Percentiles rank a stretch among this genome's conserved stretches.
These are phyloP conservation scores for Zoanthus solanderi DNA, from an alignment of 92 coral and sea anemone species.

Conservation along the genomic window DNA sequence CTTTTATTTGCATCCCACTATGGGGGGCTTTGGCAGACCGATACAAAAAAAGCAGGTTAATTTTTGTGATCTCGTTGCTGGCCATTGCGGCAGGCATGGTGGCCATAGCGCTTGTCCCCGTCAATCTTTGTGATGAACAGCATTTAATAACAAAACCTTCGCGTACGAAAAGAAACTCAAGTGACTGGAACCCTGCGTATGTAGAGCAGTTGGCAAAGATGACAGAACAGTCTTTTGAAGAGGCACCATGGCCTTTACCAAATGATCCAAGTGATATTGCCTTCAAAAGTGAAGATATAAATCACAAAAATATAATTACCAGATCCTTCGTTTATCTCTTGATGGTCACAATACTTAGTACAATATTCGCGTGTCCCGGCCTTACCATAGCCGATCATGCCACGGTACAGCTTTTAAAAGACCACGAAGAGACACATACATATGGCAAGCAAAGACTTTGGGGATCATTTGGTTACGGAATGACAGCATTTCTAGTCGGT, in stretches of 20 bases:
- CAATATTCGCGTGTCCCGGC: slow-evolving; percentile 92
- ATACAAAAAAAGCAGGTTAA: slow-evolving; percentile 74
- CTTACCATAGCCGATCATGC: slow-evolving; percentile 95
- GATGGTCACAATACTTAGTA: slow-evolving; percentile 81
- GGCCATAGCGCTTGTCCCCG: slow-evolving; percentile 84
- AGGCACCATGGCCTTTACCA: slow-evolving; percentile 88
- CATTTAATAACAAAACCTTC: slow-evolving; percentile 33
- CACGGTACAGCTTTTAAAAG: slow-evolving; percentile 89
- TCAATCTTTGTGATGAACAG: slow-evolving; percentile 76
- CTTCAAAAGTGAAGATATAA: slow-evolving; percentile 54
- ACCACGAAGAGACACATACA: slow-evolving; percentile 85
- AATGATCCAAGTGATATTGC: slow-evolving; percentile 68
- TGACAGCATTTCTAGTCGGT: slow-evolving; percentile 92
- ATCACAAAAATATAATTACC: slow-evolving; percentile 53
- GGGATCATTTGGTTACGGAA: slow-evolving; percentile 97
- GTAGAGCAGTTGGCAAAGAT: slow-evolving; percentile 68
- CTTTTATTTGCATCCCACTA: slow-evolving; percentile 87
- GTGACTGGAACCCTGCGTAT: slow-evolving; percentile 37
- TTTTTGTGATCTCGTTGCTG: slow-evolving; percentile 79
- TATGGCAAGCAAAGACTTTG: slow-evolving; percentile 95
- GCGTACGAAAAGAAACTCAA: slow-evolving; percentile 31
- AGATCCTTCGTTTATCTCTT: slow-evolving; percentile 80
- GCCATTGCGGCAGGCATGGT: slow-evolving; percentile 81
- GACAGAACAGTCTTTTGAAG: slow-evolving; percentile 76
- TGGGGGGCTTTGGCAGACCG: slow-evolving; percentile 91